A percentile compares a stretch with the other conserved stretches of the same genome.
Evolutionary conservation across 2,797 vertebrate genomes (phyloP).

Genomic region (Lagorchestes hirsutus): DNA sequence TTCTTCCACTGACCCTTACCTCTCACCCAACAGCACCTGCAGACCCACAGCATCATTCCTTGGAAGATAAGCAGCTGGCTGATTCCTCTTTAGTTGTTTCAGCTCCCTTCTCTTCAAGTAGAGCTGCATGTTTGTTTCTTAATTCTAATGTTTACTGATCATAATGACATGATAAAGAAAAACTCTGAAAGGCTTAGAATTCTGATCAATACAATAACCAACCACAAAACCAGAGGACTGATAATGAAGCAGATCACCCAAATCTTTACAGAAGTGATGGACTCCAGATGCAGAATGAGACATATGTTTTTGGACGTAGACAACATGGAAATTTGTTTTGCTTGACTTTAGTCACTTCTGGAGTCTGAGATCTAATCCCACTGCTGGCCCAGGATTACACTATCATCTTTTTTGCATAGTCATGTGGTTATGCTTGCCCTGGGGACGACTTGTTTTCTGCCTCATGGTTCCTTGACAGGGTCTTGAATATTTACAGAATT

Average conservation of each 20-base stretch:
- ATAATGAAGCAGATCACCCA: not conserved
- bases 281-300: not conserved
- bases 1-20: not conserved
- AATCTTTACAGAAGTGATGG: not conserved
- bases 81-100: not conserved
- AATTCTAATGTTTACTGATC: not conserved
- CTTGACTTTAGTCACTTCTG: not conserved
- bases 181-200: not conserved
- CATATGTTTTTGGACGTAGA: not conserved
- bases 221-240: not conserved
- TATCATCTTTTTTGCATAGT: not conserved
- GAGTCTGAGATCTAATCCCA: not conserved
- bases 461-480: not conserved
- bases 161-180: not conserved
- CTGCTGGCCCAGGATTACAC: not conserved
- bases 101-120: not conserved
- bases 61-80: not conserved
- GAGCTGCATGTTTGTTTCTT: not conserved
- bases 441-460: not conserved
- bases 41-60: not conserved
- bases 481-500: not conserved
- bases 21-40: not conserved
- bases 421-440: not conserved
- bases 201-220: not conserved
- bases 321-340: not conserved